Conservation (phyloP, 2,113 vertebrate species). For the Ariopsis seemanni region DNA sequence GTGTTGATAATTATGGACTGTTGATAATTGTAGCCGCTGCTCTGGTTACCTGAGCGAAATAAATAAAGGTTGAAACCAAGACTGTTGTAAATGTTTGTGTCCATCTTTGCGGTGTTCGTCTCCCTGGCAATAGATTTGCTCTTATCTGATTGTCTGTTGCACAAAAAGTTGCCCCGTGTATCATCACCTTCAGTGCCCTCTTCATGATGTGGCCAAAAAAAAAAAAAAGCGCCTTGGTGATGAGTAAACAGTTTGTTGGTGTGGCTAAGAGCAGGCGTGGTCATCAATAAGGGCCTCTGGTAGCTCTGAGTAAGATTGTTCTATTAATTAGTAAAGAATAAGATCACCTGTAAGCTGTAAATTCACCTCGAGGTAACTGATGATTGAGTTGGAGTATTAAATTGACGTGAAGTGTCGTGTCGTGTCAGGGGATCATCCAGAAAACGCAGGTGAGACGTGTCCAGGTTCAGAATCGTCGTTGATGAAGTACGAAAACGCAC, state of each 20-base stretch:
- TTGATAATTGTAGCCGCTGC: too few species aligned
- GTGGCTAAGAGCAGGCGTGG: background rate
- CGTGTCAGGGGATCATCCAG: background rate
- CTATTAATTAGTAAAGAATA: background rate
- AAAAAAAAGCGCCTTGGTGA: background rate
- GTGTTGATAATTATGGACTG: too few species aligned
- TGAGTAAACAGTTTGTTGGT: background rate
- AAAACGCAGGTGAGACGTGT: background rate
- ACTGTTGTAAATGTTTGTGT: too few species aligned
- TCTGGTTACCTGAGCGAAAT: too few species aligned
- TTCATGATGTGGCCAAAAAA: background rate
- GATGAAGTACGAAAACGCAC: background rate
- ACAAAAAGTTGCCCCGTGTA: too few species aligned
- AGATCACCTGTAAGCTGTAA: background rate
- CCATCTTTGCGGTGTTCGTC: too few species aligned
- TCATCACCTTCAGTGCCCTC: too few species aligned
- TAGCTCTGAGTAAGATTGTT: background rate
- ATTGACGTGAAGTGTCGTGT: background rate
- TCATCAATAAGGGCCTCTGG: background rate
- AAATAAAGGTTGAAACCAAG: too few species aligned
- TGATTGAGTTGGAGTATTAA: background rate
- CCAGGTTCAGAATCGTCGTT: background rate
- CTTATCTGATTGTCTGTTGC: too few species aligned
- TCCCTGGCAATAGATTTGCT: too few species aligned
- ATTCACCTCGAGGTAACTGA: background rate